Conservation (phyloP, 1,140 invertebrate genomes). For the Odontomachus brunneus region DNA sequence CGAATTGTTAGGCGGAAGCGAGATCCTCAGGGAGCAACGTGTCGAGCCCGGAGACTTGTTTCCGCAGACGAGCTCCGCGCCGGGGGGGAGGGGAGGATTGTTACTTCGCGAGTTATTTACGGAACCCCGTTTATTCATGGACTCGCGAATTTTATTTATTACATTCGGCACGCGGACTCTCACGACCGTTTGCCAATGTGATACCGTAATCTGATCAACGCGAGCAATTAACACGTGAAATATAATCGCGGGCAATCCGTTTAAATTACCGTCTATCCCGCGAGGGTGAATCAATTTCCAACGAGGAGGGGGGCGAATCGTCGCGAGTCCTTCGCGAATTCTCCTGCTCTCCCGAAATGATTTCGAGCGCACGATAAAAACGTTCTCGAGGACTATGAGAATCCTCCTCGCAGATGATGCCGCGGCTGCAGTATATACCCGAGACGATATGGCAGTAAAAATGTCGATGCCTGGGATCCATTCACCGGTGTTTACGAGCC, state of each 20-base stretch:
- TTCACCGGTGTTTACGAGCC: slow-evolving; percentile 20
- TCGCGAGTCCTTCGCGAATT: too few relatives aligned
- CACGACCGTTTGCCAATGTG: too few relatives aligned
- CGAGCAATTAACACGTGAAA: too few relatives aligned
- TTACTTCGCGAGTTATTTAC: background rate
- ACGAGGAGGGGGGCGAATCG: too few relatives aligned
- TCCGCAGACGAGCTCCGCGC: background rate
- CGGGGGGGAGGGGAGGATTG: background rate
- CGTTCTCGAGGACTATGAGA: background rate
- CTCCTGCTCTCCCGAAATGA: too few relatives aligned
- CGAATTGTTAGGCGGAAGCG: slow-evolving; percentile 4
- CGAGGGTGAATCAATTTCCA: too few relatives aligned
- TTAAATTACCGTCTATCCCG: too few relatives aligned
- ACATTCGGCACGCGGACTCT: too few relatives aligned
- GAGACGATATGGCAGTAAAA: slow-evolving; percentile 22
- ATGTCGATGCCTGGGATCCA: slow-evolving; percentile 7
- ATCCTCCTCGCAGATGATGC: background rate
- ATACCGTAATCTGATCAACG: too few relatives aligned
- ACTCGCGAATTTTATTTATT: background rate
- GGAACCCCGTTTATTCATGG: background rate
- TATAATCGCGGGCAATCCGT: too few relatives aligned
- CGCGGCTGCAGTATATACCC: background rate
- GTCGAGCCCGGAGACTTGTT: background rate
- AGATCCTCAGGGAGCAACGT: background rate
- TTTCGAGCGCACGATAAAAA: background rate